Percentiles rank a stretch among this genome's conserved stretches.
These are phyloP conservation scores for Colius striatus DNA, from an alignment of 2,113 vertebrate species.

Conservation along the genomic window DNA sequence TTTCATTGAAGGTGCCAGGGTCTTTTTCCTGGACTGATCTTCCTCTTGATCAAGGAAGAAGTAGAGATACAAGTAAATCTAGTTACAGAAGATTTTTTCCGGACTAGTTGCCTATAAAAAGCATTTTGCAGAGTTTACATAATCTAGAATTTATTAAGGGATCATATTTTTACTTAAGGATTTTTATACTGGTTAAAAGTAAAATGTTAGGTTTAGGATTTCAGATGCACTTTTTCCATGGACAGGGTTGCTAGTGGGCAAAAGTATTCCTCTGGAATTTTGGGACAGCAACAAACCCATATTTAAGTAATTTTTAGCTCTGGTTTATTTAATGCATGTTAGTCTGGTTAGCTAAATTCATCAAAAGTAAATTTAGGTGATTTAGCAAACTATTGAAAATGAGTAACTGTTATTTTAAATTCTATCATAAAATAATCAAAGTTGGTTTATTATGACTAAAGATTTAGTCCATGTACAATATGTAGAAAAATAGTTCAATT, in stretches of 20 bases:
- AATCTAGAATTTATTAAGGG: neutral
- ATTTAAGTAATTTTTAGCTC: neutral
- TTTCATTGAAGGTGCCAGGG: neutral
- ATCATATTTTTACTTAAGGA: neutral
- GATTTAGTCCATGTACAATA: neutral
- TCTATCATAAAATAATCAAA: neutral
- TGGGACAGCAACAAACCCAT: neutral
- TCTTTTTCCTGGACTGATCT: neutral
- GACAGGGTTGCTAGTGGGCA: neutral
- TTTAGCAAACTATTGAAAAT: neutral
- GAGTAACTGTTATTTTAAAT: neutral
- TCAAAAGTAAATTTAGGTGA: neutral
- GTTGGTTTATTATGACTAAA: neutral
- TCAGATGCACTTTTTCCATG: neutral
- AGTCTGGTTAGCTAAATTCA: neutral
- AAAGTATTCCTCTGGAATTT: neutral
- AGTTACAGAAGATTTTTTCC: neutral
- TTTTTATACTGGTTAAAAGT: neutral
- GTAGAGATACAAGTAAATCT: neutral
- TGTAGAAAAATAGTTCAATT: neutral
- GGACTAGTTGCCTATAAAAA: neutral
- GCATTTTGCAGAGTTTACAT: neutral
- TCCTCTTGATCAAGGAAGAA: neutral
- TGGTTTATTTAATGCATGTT: neutral
- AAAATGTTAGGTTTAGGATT: slow-evolving; percentile 7